Conservation (phyloP, 2,797 vertebrate species). For the Enteromius treurensis region DNA sequence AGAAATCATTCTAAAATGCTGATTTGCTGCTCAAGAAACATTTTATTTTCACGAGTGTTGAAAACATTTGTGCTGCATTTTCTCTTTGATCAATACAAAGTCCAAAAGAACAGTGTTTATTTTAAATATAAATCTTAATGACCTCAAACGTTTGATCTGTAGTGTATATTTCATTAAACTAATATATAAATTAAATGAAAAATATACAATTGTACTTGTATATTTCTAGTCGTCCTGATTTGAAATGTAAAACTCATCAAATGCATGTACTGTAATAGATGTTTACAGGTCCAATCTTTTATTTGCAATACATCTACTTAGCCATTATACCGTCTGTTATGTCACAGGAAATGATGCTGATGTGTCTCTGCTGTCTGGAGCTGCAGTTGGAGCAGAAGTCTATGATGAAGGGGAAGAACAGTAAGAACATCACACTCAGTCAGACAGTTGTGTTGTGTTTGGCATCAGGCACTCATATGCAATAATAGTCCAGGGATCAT, state of each 20-base stretch:
- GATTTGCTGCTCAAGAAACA: not conserved
- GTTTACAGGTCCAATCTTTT: not conserved
- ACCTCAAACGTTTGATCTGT: not conserved
- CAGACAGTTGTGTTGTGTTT: constrained; percentile 16
- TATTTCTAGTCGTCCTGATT: not conserved
- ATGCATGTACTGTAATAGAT: too few species aligned
- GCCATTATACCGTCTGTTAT: not conserved
- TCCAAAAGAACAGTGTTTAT: not conserved
- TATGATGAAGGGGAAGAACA: constrained; percentile 86
- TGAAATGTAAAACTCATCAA: too few species aligned
- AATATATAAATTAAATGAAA: too few species aligned
- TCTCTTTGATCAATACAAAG: not conserved
- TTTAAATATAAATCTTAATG: not conserved
- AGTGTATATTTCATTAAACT: not conserved
- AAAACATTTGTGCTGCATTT: not conserved
- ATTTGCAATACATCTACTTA: not conserved
- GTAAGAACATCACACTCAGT: constrained; percentile 70
- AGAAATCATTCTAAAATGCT: not conserved
- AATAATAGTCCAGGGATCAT: not conserved
- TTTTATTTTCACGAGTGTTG: not conserved
- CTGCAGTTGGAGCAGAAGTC: constrained; percentile 94
- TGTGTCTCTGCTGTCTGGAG: constrained; percentile 96
- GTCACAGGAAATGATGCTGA: constrained; percentile 91
- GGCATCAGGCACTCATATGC: not conserved
- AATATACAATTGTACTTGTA: not conserved